Conservation (phyloP, 2,113 vertebrate genomes). For the Taurulus bubalis region DNA sequence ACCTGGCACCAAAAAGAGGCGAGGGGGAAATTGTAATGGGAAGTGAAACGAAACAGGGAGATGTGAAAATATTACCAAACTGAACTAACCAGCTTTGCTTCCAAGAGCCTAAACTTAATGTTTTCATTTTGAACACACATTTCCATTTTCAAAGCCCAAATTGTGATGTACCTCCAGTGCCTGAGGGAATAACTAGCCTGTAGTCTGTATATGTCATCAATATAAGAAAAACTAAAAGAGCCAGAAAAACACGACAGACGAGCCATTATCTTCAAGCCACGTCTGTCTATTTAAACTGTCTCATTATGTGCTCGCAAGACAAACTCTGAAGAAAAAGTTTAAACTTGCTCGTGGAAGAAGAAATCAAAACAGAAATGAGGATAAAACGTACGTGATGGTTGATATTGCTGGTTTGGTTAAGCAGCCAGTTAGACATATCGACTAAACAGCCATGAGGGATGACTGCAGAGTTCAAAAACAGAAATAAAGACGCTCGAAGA, state of each 20-base stretch:
- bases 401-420: background rate
- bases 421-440: background rate
- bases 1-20: background rate
- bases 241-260: constrained; percentile 7
- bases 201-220: background rate
- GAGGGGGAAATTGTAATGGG: background rate
- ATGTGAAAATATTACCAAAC: background rate
- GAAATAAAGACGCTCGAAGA: background rate
- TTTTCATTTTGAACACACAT: background rate
- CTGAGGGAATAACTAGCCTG: background rate
- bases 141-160: background rate
- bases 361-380: constrained; percentile 6
- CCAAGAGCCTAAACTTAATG: background rate
- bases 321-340: background rate
- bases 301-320: background rate
- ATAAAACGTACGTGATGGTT: background rate
- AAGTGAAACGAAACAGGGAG: background rate
- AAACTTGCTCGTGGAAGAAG: background rate
- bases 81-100: background rate
- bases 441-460: background rate
- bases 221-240: background rate
- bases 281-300: background rate
- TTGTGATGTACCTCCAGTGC: background rate
- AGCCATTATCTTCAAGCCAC: background rate
- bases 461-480: background rate